Base-by-base conservation (phyloP, 2,113 vertebrate genomes). In the Cacatua alba region DNA sequence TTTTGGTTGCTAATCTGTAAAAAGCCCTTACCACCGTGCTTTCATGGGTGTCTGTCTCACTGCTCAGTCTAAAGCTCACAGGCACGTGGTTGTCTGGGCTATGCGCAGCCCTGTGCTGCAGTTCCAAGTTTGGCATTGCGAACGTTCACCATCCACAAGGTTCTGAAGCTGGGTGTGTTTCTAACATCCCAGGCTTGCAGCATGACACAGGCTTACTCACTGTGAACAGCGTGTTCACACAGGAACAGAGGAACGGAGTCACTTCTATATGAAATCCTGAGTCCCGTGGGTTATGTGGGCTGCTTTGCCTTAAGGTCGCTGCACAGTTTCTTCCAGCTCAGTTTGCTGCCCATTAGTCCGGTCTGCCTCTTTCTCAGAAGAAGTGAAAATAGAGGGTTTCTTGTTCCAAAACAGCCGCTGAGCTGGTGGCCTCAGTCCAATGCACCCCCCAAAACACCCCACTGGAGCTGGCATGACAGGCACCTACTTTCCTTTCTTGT, bases 121-220 rank as follows among this genome's bases (percentile, higher is more conserved):
- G 10, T 46, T 72, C 5, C 3, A 26, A 49, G 68, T 1, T 31
- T 46, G 46, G 17, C 46, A 7, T 4, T 63, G 86, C 71, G 78
- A 15, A 48, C 0, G 8, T 29, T 81, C 60, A 10, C 53, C n/a
- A 19, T 62, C 26, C 53, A 9, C 20, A 3, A 31, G 35, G 18
- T 24, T 90, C 35, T 28, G 89, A 29, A 44, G 81, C 72, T 89
- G 95, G 86, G 69, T 81, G 83, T 95, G 92, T 89, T 91, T 75
- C 59, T 59, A 1, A n/a, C 5, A 0, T 82, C 72, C 59, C 5
- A 13, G 68, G n/a, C 77, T 84, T 35, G 64, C 77, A 59, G 83
- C 68, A 67, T 96, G 95, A 91, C 83, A 72, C 89, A 80, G 93
- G 20, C 60, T 94, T 91, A 83, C 86, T 97, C 95, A 89, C 55